Conservation (phyloP, 2,888 invertebrate genomes). For the Orthosia gothica region DNA sequence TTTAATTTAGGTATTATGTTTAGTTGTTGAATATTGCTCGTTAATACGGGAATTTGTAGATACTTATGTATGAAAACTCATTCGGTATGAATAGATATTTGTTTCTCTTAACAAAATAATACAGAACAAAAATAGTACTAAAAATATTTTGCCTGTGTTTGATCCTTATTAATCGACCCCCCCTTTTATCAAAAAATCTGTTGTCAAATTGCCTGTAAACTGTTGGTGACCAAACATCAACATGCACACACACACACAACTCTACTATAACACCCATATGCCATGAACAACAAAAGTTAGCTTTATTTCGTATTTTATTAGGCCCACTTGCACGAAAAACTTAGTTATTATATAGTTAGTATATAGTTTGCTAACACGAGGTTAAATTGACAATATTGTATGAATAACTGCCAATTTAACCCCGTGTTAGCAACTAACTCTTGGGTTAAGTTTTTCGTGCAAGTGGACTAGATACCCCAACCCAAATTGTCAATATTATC, state of each 20-base stretch:
- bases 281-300: too few species aligned
- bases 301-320: too few species aligned
- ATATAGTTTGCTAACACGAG: too few species aligned
- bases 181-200: background rate
- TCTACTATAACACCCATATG: too few species aligned
- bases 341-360: too few species aligned
- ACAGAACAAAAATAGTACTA: background rate
- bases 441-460: too few species aligned
- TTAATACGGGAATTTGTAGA: background rate
- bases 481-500: background rate
- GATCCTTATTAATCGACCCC: background rate
- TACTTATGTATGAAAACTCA: background rate
- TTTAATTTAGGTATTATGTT: background rate
- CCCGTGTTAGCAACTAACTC: too few species aligned
- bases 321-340: too few species aligned
- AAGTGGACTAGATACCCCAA: too few species aligned
- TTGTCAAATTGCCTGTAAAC: background rate
- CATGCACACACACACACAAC: background rate
- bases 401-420: too few species aligned
- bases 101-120: background rate
- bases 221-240: background rate
- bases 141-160: background rate
- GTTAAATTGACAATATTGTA: too few species aligned
- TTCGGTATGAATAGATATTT: background rate
- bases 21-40: background rate